Evolutionary conservation across 1,140 invertebrate genomes (phyloP), one percentile per base, ranked within the genome.

Genomic region (Pachyrhynchus sulphureomaculatus): DNA sequence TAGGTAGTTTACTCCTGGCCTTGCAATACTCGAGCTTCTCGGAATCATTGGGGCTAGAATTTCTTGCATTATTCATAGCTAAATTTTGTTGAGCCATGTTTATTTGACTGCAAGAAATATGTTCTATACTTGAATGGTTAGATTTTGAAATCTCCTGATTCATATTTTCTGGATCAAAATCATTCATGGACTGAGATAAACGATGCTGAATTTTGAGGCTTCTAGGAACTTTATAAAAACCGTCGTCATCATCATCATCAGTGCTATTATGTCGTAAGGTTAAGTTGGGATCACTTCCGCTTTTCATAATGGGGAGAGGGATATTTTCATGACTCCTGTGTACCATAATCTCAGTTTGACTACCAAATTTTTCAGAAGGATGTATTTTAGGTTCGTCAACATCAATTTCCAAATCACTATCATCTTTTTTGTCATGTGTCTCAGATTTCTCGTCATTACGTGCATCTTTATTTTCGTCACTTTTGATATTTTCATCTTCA

Each of bases 171-270:
- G 54, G 41, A 42, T 72, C 68, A 47, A 75, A 75, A 47, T 76
- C 72, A 18, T 68, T 69, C 23, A 76, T 49, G 0, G 72, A 74
- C 63, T 70, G 69, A 4, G 75, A 76, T 41, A 73, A 52, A 61
- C 60, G 52, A 23, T 69, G 54, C 41, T 56, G 34, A 56, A 55
- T 18, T 33, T 69, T 63, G 17, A 63, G 23, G 51, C 56, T 53
- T 45, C 68, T 55, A 18, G 75, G 75, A 26, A 76, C 67, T 66
- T 76, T 75, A 44, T 76, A 76, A 18, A 73, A 67, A 8, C 66
- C 64, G 26, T 73, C 71, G 10, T 70, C 69, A 6, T 70, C 71
- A 33, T 68, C 62, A 17, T 70, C 67, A n/a, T 66, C 68, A n/a
- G n/a, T n/a, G 32, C 65, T 54, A 0, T 64, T 36, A 18, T 32